Base-by-base conservation (phyloP, 2,797 vertebrate species). In the Alexandromys oeconomus region DNA sequence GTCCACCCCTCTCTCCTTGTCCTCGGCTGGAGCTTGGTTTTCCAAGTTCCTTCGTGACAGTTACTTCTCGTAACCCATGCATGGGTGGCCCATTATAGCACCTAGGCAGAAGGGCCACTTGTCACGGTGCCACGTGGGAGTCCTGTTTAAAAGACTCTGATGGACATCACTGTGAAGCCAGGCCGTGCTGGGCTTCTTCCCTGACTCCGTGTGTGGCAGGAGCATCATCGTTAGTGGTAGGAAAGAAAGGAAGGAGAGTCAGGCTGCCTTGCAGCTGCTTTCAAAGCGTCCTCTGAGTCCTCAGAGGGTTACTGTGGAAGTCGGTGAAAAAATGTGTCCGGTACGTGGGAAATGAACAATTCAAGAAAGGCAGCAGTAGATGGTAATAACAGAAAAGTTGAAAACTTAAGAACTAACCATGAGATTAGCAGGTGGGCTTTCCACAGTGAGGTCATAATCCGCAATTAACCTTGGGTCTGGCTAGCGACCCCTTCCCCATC, bases 21-120 rank as follows among this genome's bases (percentile, higher is more conserved):
- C 91, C 92, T 91, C 87, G 67, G 71, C 90, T 89, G 67, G 91
- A 89, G 67, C 77, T 78, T 65, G 86, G 59, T 84, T 96, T 97
- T 89, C 94, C 78, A 86, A 87, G 92, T 89, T 93, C 90, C 94
- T 96, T 87, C 65, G 27, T 27, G 43, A 93, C 63, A 82, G 73
- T 92, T 87, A 93, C 63, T 92, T 79, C 51, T 57, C 73, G 43
- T 86, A 80, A 4, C 57, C 79, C n/a, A 0, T 17, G 74, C 90
- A 12, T 61, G 78, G 93, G 93, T 96, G 95, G 92, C 88, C 85
- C 1, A 0, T 92, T 76, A 34, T 63, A 40, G 82, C 46, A 40
- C 59, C 67, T 25, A 93, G 89, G 96, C 92, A 57, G 90, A 94
- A 40, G 84, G 92, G 87, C 77, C 63, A 13, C 87, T 93, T 91